These are phyloP conservation scores for Ahaetulla prasina DNA, from an alignment of 2,113 vertebrate species.

Conservation along the genomic window DNA sequence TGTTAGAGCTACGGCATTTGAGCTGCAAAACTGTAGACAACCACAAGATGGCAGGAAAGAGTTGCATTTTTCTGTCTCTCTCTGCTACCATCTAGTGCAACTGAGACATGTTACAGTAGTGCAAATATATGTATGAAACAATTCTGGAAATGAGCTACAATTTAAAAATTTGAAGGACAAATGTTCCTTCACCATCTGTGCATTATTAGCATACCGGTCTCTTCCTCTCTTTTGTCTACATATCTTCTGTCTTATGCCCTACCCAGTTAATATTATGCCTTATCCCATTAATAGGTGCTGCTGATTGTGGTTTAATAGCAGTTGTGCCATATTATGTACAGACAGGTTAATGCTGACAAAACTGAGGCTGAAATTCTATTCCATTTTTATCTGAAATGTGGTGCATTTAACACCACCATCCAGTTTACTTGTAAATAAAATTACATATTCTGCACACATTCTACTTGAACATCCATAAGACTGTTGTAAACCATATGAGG, in stretches of 20 bases:
- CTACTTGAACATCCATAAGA: not conserved
- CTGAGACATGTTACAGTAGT: not conserved
- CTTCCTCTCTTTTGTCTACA: not conserved
- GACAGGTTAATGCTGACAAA: not conserved
- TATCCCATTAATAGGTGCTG: not conserved
- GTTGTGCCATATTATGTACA: not conserved
- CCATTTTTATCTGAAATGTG: not conserved
- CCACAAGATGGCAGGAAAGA: not conserved
- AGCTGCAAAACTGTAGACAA: not conserved
- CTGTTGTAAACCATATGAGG: not conserved
- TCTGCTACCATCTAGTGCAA: not conserved
- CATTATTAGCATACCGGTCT: not conserved
- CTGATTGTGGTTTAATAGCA: not conserved
- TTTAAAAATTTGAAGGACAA: not conserved
- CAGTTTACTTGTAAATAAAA: not conserved
- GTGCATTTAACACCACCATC: not conserved
- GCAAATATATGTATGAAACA: not conserved
- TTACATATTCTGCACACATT: too few relatives aligned
- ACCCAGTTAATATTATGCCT: not conserved
- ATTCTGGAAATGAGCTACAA: not conserved
- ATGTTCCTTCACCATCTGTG: not conserved
- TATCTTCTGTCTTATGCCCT: not conserved
- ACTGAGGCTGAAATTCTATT: not conserved
- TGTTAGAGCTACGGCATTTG: not conserved
- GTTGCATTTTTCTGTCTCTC: not conserved